Evolutionary conservation across 2,113 vertebrate genomes (phyloP).

Genomic region (Orientallactaga bullata): DNA sequence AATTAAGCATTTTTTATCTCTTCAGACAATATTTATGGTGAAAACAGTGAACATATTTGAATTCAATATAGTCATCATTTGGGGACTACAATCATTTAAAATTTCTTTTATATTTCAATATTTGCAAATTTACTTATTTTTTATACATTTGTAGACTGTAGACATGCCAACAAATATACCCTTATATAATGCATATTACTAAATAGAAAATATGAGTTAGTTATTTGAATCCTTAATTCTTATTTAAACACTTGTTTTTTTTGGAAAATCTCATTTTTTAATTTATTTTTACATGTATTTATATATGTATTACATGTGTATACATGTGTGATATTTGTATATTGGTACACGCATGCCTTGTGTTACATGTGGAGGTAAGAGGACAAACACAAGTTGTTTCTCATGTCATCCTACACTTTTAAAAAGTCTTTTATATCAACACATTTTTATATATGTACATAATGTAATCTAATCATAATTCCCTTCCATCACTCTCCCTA

Average conservation of each 20-base stretch:
- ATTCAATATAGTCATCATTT: not conserved
- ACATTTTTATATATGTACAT: no score
- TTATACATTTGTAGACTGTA: not conserved
- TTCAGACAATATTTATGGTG: not conserved
- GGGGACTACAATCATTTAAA: not conserved
- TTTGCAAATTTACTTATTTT: not conserved
- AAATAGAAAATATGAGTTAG: not conserved
- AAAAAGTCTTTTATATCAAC: no score
- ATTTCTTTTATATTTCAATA: not conserved
- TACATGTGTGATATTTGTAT: no score
- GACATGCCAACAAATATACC: not conserved
- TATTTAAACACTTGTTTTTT: not conserved
- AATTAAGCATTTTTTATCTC: not conserved
- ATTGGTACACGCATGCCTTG: no score
- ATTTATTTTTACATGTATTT: no score
- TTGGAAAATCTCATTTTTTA: not conserved
- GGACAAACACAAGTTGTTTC: no score
- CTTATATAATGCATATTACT: not conserved
- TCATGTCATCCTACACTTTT: no score
- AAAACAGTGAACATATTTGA: not conserved
- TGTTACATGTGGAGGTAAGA: no score
- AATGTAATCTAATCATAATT: no score
- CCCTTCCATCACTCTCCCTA: no score
- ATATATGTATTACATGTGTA: no score
- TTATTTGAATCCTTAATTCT: not conserved